phyloP scores from a whole-genome alignment of 2,113 vertebrate species.

The Cebidichthys violaceus region DNA sequence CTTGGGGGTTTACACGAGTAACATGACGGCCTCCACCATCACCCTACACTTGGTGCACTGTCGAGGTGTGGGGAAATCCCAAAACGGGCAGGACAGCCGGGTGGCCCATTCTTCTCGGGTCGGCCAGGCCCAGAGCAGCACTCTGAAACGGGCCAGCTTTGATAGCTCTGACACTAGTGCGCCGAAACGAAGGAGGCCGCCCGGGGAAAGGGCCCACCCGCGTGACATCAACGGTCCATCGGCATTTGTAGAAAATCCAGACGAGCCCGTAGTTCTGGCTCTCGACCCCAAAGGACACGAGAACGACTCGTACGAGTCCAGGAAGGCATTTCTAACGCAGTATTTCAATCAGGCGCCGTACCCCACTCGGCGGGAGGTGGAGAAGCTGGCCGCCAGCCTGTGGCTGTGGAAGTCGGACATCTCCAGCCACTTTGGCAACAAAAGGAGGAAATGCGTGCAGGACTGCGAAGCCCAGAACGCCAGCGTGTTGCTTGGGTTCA shows the following conservation, averaged over 20 bases:
- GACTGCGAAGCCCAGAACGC: conserved; percentile 90
- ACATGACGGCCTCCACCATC: conserved; percentile 99
- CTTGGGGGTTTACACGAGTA: conserved; percentile 97
- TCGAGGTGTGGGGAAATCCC: conserved; percentile 95
- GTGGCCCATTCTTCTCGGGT: conserved; percentile 85
- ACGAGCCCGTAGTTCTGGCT: conserved; percentile 92
- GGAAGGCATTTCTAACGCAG: conserved; percentile 94
- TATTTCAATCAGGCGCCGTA: conserved; percentile 96
- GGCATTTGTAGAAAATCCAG: conserved; percentile 89
- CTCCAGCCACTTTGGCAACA: conserved; percentile 93
- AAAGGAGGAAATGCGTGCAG: conserved; percentile 90
- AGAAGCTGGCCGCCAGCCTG: conserved; percentile 93
- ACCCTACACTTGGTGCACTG: conserved; percentile 97
- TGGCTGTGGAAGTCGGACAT: conserved; percentile 99
- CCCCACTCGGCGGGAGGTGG: conserved; percentile 91
- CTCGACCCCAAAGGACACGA: conserved; percentile 96
- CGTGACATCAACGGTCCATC: conserved; percentile 74
- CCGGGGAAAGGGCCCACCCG: conserved; percentile 79
- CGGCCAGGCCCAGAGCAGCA: conserved; percentile 83
- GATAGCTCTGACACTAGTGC: conserved; percentile 87
- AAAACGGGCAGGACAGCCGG: conserved; percentile 94
- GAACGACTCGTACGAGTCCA: conserved; percentile 93
- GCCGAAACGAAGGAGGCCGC: conserved; percentile 88
- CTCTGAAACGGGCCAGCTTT: conserved; percentile 87
- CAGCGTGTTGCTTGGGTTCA: conserved; percentile 93